Percentiles rank a stretch among this genome's conserved stretches.
Conservation (phyloP, 2,888 invertebrate species). For the Epistrophe eligans region DNA sequence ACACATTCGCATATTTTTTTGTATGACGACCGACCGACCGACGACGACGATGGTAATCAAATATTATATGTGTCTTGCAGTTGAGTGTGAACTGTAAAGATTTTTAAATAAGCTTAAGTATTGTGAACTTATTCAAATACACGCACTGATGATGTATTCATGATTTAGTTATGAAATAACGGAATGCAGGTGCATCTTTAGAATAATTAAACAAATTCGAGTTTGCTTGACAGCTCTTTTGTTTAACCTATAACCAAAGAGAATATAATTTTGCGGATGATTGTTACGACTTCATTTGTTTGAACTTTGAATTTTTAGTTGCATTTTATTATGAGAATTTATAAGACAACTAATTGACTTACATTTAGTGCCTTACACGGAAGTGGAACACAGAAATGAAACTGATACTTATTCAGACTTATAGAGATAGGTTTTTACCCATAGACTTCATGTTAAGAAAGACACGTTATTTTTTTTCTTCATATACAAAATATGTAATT, state of each 20-base stretch:
- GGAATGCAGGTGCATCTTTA: conserved; percentile 16
- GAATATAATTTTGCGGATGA: background rate
- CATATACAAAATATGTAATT: too few relatives aligned
- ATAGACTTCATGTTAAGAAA: too few relatives aligned
- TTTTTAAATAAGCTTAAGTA: conserved; percentile 5
- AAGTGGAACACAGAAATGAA: too few relatives aligned
- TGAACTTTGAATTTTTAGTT: background rate
- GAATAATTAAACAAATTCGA: conserved; percentile 35
- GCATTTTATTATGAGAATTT: too few relatives aligned
- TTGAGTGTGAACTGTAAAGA: conserved; percentile 12
- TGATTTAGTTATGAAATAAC: conserved; percentile 44
- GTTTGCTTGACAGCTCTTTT: conserved; percentile 65
- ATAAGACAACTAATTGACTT: too few relatives aligned
- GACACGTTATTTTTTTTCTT: too few relatives aligned
- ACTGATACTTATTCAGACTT: too few relatives aligned
- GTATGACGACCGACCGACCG: background rate
- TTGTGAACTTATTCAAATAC: conserved; percentile 56
- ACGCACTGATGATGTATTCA: conserved; percentile 27
- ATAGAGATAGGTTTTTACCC: too few relatives aligned
- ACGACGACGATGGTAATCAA: conserved; percentile 42
- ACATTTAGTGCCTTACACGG: too few relatives aligned
- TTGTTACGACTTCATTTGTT: background rate
- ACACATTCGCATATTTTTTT: conserved; percentile 37
- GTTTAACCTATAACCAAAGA: conserved; percentile 14
- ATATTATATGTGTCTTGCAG: conserved; percentile 19